Percentiles rank a stretch among this genome's conserved stretches.
Evolutionary conservation across 2,113 vertebrate genomes (phyloP).

Genomic region (Leptocoma aspasia): DNA sequence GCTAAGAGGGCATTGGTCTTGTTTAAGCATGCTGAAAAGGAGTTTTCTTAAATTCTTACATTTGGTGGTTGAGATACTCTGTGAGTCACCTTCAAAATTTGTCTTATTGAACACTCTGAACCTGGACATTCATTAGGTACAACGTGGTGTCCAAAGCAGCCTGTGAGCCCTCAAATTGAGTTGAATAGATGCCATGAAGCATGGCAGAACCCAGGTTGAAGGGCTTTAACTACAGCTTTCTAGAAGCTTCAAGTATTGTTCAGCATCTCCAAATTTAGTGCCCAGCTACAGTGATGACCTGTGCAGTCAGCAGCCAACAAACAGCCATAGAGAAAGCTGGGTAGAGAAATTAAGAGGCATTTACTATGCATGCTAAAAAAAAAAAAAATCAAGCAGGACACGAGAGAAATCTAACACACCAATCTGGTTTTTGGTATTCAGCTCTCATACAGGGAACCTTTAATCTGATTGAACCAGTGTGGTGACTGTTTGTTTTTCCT

Average conservation of each 20-base stretch:
- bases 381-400: constrained; percentile 13
- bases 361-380: background rate
- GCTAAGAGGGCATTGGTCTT: background rate
- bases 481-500: constrained; percentile 53
- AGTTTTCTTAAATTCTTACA: background rate
- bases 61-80: background rate
- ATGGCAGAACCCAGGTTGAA: background rate
- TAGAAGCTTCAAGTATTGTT: background rate
- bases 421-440: constrained; percentile 48
- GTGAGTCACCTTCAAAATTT: background rate
- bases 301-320: background rate
- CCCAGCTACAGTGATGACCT: background rate
- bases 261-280: background rate
- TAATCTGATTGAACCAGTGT: constrained; percentile 46
- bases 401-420: background rate
- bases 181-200: background rate
- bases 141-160: background rate
- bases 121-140: background rate
- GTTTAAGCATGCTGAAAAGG: background rate
- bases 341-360: background rate
- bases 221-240: background rate
- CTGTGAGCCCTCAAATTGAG: background rate
- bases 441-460: constrained; percentile 12
- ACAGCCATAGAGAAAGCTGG: background rate
- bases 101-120: background rate